Base-by-base conservation (phyloP, 2,888 invertebrate genomes). In the Synergus umbraculus region DNA sequence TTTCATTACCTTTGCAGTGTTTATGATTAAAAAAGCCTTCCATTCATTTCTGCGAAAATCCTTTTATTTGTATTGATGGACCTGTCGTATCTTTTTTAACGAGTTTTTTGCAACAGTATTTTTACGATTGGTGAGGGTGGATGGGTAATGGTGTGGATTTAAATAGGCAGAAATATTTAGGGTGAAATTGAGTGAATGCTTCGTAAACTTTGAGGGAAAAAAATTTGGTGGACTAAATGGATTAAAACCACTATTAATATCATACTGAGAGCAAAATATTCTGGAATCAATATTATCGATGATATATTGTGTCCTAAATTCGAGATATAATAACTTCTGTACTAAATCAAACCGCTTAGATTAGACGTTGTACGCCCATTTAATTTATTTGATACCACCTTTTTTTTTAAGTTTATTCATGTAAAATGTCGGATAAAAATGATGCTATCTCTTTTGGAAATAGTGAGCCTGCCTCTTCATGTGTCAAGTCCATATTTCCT, bases 1-100 rank as follows among this genome's bases (percentile, higher is more conserved):
- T 69, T 29, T 46, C 46, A 69, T 29, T 49, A 44, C n/a, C 29
- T n/a, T 69, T n/a, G 15, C 15, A 46, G 46, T 69, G 12, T 49
- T 69, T 49, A 29, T 29, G 69, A 69, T 69, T 69, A 49, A 69
- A 49, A 69, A 29, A 69, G 49, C 69, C 8, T 69, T 22, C 22
- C 15, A 46, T 22, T 46, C 37, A 73, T 54, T n/a, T 54, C 18
- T 29, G 73, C 41, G 37, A 9, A 37, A 58, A n/a, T 54, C 12
- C 73, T 18, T 58, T 73, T 12, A 58, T 73, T 73, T 37, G n/a
- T 37, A 37, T 73, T 73, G 73, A 73, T 73, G 73, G 73, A 58
- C 12, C 58, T 54, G 37, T 9, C 46, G 54, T 18, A 41, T 73
- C 54, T 12, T 54, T 8, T 49, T 69, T 49, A 69, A 69, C 49